phyloP scores from a whole-genome alignment of 2,888 invertebrate species.

The Tetropium fuscum region DNA sequence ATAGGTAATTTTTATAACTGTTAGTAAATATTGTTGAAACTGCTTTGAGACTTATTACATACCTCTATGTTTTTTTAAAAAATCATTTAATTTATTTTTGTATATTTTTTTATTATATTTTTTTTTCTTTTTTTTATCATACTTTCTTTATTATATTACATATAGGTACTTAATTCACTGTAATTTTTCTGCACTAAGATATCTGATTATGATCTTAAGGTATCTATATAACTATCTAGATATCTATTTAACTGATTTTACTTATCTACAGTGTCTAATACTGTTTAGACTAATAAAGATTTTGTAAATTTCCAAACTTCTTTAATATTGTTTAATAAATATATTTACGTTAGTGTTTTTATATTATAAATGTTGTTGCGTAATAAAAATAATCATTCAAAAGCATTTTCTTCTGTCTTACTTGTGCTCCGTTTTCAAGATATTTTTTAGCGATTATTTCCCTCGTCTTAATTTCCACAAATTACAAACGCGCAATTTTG shows the following conservation, averaged over 20 bases:
- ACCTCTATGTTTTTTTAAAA: too few relatives aligned
- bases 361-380: constrained; percentile 28
- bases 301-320: constrained; percentile 7
- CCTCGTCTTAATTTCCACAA: neutral
- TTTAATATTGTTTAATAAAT: constrained; percentile 13
- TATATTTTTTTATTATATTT: too few relatives aligned
- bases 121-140: neutral
- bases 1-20: too few relatives aligned
- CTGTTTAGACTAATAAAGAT: neutral
- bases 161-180: neutral
- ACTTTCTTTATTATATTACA: neutral
- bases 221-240: neutral
- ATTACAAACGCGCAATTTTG: neutral
- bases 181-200: neutral
- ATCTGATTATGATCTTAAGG: neutral
- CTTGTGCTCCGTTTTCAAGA: neutral
- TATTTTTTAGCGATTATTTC: neutral
- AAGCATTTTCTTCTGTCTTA: neutral
- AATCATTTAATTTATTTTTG: too few relatives aligned
- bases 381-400: constrained; percentile 16
- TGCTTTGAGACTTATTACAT: too few relatives aligned
- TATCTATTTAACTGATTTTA: neutral
- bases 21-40: too few relatives aligned
- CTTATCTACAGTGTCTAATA: neutral
- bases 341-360: constrained; percentile 22